Evolutionary conservation across 2,113 vertebrate species (phyloP).

Genomic region (Mystacornis crossleyi): DNA sequence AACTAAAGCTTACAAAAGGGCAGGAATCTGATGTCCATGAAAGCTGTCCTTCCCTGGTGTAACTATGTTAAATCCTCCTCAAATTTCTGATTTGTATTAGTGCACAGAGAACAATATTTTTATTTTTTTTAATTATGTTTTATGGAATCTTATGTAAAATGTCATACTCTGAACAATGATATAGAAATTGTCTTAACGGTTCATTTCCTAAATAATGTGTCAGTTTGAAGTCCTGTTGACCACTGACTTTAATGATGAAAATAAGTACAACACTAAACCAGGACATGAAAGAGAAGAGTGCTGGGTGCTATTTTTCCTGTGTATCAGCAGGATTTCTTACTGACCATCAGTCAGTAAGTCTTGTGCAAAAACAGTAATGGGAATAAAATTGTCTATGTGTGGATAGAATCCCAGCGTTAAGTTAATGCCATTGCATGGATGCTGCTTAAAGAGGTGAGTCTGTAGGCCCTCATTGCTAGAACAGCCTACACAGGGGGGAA

Average conservation of each 20-base stretch:
- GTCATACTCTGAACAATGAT: neutral
- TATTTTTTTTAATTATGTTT: neutral
- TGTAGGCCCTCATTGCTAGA: neutral
- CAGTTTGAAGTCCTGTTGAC: neutral
- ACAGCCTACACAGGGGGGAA: neutral
- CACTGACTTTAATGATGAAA: neutral
- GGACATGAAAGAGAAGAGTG: neutral
- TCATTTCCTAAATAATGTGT: neutral
- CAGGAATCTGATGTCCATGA: neutral
- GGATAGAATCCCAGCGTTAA: neutral
- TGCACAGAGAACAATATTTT: neutral
- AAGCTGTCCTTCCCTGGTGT: neutral
- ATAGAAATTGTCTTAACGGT: neutral
- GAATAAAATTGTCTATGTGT: neutral
- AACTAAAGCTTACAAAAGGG: neutral
- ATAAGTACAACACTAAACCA: neutral
- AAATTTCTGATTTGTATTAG: neutral
- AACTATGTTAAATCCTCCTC: neutral
- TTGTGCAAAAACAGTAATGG: neutral
- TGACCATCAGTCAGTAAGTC: neutral
- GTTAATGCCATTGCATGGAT: neutral
- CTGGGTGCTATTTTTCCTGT: neutral
- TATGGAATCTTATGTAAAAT: neutral
- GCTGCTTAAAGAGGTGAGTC: neutral
- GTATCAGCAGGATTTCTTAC: neutral